Percentiles rank a stretch among this genome's conserved stretches.
Evolutionary conservation across 2,888 invertebrate genomes (phyloP).

Genomic region (Lepidochrysops patricia): DNA sequence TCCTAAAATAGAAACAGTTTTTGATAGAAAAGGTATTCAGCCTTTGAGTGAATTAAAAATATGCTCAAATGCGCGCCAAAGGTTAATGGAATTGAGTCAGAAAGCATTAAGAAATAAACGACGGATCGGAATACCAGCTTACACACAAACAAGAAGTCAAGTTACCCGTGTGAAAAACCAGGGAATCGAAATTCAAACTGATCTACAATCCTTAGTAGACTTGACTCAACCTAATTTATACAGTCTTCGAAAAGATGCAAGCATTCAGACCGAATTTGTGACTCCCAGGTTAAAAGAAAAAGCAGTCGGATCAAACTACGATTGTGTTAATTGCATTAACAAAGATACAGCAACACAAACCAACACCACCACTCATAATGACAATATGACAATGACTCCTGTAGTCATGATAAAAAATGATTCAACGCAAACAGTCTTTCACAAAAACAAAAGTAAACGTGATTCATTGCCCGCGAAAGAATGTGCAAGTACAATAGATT

Average conservation of each 20-base stretch:
- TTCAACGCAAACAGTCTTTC: slow-evolving; percentile 49
- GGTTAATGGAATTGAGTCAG: slow-evolving; percentile 74
- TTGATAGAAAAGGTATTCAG: slow-evolving; percentile 58
- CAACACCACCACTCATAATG: slow-evolving; percentile 38
- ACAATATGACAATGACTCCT: slow-evolving; percentile 60
- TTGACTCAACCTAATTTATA: slow-evolving; percentile 41
- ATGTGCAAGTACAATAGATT: slow-evolving; percentile 32
- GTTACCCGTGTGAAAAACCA: slow-evolving; percentile 73
- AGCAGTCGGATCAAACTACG: slow-evolving; percentile 49
- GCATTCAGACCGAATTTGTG: slow-evolving; percentile 56
- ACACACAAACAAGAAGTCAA: slow-evolving; percentile 74
- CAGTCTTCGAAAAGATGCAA: slow-evolving; percentile 43
- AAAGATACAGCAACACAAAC: slow-evolving; percentile 49
- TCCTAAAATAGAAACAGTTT: slow-evolving; percentile 50
- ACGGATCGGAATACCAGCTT: slow-evolving; percentile 65
- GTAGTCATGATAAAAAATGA: slow-evolving; percentile 36
- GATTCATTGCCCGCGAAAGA: slow-evolving; percentile 32
- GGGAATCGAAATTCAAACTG: slow-evolving; percentile 68
- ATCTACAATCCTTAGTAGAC: slow-evolving; percentile 56
- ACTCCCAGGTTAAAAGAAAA: slow-evolving; percentile 67
- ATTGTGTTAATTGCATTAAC: slow-evolving; percentile 44
- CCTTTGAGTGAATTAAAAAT: slow-evolving; percentile 71
- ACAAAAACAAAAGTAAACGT: slow-evolving; percentile 52
- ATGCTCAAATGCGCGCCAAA: slow-evolving; percentile 74
- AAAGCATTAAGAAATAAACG: slow-evolving; percentile 71